Base-by-base conservation (phyloP, 2,888 invertebrate genomes). In the Melikaiella ostensackeni region DNA sequence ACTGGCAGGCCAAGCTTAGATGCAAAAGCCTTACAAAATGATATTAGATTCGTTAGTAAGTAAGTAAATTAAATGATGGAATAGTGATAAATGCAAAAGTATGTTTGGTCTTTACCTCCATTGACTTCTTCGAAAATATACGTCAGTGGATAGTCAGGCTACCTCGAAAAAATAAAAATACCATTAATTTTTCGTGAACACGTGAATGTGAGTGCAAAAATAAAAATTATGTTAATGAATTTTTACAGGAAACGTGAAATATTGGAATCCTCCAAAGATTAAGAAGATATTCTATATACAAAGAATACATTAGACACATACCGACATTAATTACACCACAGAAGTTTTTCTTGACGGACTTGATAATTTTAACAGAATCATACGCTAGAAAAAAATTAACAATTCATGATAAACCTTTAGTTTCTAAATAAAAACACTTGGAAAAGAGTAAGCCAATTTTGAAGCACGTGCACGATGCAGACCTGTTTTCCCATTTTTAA, bases 81-180 rank as follows among this genome's bases (percentile, higher is more conserved):
- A 24, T 21, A 59, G 21, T 57, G 5, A 11, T 24, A 13, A 57
- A 24, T 57, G 13, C 24, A 57, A 57, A 57, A 57, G 24, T 24
- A 57, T 59, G 27, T 59, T 24, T 46, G 2, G 24, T 70, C 11
- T 46, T 70, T 70, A 70, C 70, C 70, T 70, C 70, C 70, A 70
- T 70, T 70, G 50, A 70, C 33, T 70, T 50, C 30, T 70, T 50
- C 33, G 33, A 50, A n/a, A 70, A 70, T 30, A n/a, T 50, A 70
- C 70, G 50, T 70, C 50, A 70, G 70, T 70, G 70, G 30, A 70
- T 30, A 27, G 11, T 50, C n/a, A 50, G 42, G 33, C 50, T 70
- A 21, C 70, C 70, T 70, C 16, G 7, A 42, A 46, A 27, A 50
- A 50, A 70, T 27, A 50, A 66, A 27, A 16, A 59, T 27, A 59